Evolutionary conservation across 2,888 invertebrate species (phyloP).

Genomic region (Drosophila leonis): DNA sequence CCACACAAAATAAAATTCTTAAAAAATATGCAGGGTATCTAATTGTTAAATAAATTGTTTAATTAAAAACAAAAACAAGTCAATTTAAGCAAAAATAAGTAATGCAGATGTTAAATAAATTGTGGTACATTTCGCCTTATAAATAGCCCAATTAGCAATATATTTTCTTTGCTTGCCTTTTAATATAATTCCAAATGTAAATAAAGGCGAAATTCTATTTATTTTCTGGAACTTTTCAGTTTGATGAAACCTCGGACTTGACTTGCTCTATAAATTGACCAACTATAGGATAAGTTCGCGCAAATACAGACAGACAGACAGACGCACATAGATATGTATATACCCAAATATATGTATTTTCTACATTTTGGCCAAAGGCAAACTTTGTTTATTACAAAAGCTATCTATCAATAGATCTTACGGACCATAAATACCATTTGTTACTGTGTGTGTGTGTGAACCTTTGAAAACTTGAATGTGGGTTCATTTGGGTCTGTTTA

Average conservation of each 20-base stretch:
- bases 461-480: slow-evolving; percentile 15
- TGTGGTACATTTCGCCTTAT: background rate
- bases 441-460: slow-evolving; percentile 20
- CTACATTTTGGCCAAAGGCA: slow-evolving; percentile 20
- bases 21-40: background rate
- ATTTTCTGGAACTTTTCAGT: slow-evolving; percentile 10
- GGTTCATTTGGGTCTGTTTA: slow-evolving; percentile 18
- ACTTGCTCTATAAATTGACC: slow-evolving; percentile 15
- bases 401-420: slow-evolving; percentile 53
- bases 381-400: slow-evolving; percentile 58
- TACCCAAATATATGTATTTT: background rate
- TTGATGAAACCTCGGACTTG: slow-evolving; percentile 42
- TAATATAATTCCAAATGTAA: slow-evolving; percentile 13
- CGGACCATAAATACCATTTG: slow-evolving; percentile 29
- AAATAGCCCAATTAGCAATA: slow-evolving; percentile 9
- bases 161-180: background rate
- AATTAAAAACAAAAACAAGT: background rate
- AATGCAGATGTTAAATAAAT: slow-evolving; percentile 28
- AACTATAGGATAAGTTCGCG: slow-evolving; percentile 8
- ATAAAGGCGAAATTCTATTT: slow-evolving; percentile 14
- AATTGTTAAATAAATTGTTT: background rate
- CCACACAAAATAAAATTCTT: background rate
- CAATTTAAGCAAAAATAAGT: slow-evolving; percentile 5
- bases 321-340: background rate
- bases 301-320: background rate